These are phyloP conservation scores for Oreotrochilus melanogaster DNA, from an alignment of 2,113 vertebrate species.

Conservation along the genomic window DNA sequence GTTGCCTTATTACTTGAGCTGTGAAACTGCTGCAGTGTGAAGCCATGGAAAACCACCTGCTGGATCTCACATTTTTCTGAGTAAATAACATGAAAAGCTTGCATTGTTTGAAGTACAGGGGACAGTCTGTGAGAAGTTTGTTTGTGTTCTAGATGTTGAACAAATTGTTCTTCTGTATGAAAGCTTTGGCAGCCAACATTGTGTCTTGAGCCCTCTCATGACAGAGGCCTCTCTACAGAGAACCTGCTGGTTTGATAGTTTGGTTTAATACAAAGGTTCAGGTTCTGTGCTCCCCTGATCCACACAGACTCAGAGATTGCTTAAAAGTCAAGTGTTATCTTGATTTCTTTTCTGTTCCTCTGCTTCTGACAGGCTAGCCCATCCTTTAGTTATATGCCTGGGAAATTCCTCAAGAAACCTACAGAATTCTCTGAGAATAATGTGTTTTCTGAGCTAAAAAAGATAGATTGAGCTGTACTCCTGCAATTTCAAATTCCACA, in stretches of 20 bases:
- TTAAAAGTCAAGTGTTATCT: neutral
- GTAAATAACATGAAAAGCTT: conserved; percentile 21
- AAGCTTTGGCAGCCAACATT: neutral
- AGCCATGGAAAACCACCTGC: conserved; percentile 1
- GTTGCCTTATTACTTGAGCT: neutral
- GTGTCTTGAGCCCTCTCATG: neutral
- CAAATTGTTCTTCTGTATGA: neutral
- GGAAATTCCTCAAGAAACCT: neutral
- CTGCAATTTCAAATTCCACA: conserved; percentile 22
- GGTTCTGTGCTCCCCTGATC: neutral
- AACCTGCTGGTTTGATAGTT: neutral
- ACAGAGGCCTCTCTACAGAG: neutral
- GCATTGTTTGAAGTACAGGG: neutral
- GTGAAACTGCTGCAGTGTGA: neutral
- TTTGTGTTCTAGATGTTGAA: neutral
- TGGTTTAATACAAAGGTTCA: neutral
- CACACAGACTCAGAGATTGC: neutral
- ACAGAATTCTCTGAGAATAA: neutral
- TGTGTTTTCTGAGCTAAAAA: conserved; percentile 30
- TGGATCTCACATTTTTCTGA: conserved; percentile 3
- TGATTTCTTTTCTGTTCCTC: neutral
- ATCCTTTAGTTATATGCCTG: neutral
- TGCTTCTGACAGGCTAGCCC: neutral
- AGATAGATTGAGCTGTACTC: neutral
- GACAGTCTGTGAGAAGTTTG: neutral